phyloP scores from a whole-genome alignment of 2,113 vertebrate species.

The Orcinus orca region DNA sequence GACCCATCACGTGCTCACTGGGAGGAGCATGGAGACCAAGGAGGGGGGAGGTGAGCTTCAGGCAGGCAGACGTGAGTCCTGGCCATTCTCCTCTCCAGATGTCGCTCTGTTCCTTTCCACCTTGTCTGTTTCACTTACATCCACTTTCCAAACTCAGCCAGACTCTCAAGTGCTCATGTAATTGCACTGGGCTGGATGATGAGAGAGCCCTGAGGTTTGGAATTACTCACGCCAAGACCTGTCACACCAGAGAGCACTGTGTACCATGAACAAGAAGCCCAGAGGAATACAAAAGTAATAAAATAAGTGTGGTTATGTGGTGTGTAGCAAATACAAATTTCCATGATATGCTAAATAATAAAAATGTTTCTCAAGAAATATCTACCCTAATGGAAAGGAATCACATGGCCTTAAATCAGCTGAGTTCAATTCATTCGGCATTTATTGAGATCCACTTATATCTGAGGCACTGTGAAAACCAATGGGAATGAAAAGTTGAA shows the following conservation, averaged over 20 bases:
- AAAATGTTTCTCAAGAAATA: constrained; percentile 40
- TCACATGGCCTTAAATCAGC: not conserved
- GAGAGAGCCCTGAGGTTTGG: not conserved
- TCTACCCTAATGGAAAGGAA: not conserved
- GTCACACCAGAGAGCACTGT: constrained; percentile 32
- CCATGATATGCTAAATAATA: constrained; percentile 30
- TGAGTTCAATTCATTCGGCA: not conserved
- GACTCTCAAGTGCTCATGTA: constrained; percentile 23
- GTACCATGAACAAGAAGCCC: not conserved
- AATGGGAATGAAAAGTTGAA: not conserved
- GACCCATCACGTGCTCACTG: not conserved
- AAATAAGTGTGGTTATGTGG: constrained; percentile 42
- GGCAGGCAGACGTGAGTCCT: not conserved
- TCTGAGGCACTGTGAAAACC: not conserved
- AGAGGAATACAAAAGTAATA: constrained; percentile 52
- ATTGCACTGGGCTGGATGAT: constrained; percentile 2
- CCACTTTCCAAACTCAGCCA: constrained; percentile 33
- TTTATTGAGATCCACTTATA: not conserved
- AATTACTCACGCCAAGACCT: constrained; percentile 44
- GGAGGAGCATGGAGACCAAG: not conserved
- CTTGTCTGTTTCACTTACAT: constrained; percentile 55
- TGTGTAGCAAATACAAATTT: constrained; percentile 56
- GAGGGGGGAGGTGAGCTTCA: not conserved
- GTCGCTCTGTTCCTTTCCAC: not conserved
- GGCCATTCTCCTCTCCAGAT: constrained; percentile 27